Evolutionary conservation across 1,140 invertebrate genomes (phyloP).

Genomic region (Pseudachorutes palmiensis): DNA sequence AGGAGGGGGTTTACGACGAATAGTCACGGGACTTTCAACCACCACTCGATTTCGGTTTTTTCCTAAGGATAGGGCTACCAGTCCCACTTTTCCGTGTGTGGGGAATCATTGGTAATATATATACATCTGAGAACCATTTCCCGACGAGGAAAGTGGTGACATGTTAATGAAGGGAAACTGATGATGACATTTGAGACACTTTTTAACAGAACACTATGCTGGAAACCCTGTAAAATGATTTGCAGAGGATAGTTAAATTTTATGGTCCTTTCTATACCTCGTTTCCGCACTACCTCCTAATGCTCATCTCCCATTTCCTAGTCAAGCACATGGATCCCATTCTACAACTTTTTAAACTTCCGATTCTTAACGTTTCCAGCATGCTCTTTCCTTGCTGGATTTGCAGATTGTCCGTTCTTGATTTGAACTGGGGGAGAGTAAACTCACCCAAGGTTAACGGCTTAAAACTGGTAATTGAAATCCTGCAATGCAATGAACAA

Average conservation of each 20-base stretch:
- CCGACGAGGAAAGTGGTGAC: conserved; percentile 21
- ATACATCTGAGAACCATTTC: conserved; percentile 4
- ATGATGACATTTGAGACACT: conserved; percentile 27
- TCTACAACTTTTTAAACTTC: background rate
- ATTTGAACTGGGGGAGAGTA: background rate
- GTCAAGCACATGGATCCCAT: background rate
- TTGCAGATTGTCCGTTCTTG: no score
- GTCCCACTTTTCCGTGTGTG: background rate
- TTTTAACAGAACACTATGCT: background rate
- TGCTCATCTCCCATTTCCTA: background rate
- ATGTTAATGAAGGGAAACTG: conserved; percentile 29
- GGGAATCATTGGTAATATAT: background rate
- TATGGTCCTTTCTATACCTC: conserved; percentile 4
- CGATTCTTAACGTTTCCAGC: background rate
- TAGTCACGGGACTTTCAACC: background rate
- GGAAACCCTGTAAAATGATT: conserved; percentile 13
- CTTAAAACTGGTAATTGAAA: background rate
- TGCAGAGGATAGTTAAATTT: conserved; percentile 19
- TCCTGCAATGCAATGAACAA: background rate
- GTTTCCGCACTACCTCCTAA: conserved; percentile 14
- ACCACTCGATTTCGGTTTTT: background rate
- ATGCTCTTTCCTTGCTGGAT: no score
- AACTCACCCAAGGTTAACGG: background rate
- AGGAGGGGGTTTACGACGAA: background rate
- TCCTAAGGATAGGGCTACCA: no score